Evolutionary conservation across 2,797 vertebrate genomes (phyloP), one percentile per base, ranked within the genome.

Genomic region (Chaetodon trifasciatus): DNA sequence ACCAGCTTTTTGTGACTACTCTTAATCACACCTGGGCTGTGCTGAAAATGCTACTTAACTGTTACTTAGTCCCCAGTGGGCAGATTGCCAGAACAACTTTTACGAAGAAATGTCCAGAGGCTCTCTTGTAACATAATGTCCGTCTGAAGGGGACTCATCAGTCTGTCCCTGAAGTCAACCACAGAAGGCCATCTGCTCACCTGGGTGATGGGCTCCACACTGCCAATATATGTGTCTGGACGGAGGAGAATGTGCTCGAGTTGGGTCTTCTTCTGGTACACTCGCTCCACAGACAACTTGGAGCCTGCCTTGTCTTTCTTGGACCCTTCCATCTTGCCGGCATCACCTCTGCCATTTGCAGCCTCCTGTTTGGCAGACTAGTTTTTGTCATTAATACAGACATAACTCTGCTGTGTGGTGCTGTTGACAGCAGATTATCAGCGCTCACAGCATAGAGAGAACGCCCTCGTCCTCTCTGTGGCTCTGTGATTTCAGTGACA

Each of bases 231-330:
- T 0, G 98, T 99, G 93, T 99, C 98, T 61, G 98, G 98, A 86
- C 98, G 97, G 82, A 99, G 97, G 1, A 99, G 97, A 80, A 99
- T 99, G 91, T 99, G 98, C 90, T 99, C 98, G 21, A 99, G 96
- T 65, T 98, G 98, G 53, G 98, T 99, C 94, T 99, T 99, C 92
- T 99, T 99, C 94, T 99, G 98, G 94, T 99, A 99, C 16, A 99
- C 97, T 84, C 98, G 95, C 91, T 99, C 98, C 84, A 99, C 98
- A 55, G 98, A 98, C 94, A 99, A 83, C 91, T 99, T 99, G 85
- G 97, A 96, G 86, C 93, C 78, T n/a, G 97, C 96, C 93, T 97
- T 98, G 92, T 96, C 97, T 89, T 97, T 98, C 96, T 96, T 98
- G 87, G 95, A 70, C 70, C 92, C 88, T 78, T 98, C 97, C 94